phyloP scores from a whole-genome alignment of 2,797 vertebrate species.

The Diglossa cyanea region DNA sequence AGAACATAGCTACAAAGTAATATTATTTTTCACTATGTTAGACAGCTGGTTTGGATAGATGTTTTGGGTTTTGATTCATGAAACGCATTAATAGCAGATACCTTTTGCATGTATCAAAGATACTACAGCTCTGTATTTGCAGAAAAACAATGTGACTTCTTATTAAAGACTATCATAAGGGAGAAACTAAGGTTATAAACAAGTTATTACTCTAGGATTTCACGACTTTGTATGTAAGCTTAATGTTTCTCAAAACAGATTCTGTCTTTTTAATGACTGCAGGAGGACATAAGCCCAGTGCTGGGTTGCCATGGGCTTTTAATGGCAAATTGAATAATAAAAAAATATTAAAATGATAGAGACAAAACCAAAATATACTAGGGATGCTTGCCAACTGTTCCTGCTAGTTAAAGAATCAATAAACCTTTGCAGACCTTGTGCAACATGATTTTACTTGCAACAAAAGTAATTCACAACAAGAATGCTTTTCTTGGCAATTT shows the following conservation, averaged over 20 bases:
- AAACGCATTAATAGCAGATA: not conserved
- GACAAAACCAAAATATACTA: conserved; percentile 11
- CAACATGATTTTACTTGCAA: not conserved
- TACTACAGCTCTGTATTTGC: not conserved
- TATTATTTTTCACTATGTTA: not conserved
- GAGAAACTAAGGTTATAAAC: conserved; percentile 44
- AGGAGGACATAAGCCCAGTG: conserved; percentile 11
- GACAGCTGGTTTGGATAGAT: not conserved
- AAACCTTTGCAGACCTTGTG: conserved; percentile 23
- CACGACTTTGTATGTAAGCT: conserved; percentile 13
- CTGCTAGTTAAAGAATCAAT: conserved; percentile 6
- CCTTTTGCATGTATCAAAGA: not conserved
- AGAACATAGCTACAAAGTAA: not conserved
- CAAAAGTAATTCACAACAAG: not conserved
- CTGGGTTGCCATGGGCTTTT: conserved; percentile 22
- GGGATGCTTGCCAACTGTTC: not conserved
- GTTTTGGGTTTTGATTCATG: not conserved
- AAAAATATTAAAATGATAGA: conserved; percentile 22
- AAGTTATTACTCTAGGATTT: conserved; percentile 51
- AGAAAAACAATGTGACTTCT: not conserved
- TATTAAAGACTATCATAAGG: conserved; percentile 37
- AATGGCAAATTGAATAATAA: conserved; percentile 52
- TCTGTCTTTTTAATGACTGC: conserved; percentile 43
- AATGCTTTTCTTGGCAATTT: not conserved
- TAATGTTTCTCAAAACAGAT: conserved; percentile 42